phyloP scores from a whole-genome alignment of 2,888 invertebrate genomes.

The Lordiphosa fenestrarum region DNA sequence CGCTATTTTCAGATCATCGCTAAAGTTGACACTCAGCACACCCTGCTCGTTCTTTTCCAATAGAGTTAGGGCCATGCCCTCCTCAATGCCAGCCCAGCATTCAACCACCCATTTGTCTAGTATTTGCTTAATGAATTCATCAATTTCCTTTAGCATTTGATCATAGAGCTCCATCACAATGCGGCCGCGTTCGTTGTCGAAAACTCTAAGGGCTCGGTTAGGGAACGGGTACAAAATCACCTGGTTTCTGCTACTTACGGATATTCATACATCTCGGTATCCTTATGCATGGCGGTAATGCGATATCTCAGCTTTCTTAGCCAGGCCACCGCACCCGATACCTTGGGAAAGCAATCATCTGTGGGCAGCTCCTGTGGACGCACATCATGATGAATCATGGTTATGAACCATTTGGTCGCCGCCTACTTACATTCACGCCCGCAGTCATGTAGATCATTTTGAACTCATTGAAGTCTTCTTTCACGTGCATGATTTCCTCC shows the following conservation, averaged over 20 bases:
- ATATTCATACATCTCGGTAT: constrained; percentile 85
- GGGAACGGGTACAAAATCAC: neutral
- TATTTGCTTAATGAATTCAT: constrained; percentile 83
- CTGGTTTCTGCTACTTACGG: constrained; percentile 80
- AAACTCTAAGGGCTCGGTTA: constrained; percentile 79
- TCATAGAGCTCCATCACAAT: constrained; percentile 80
- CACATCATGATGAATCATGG: neutral
- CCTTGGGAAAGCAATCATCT: constrained; percentile 87
- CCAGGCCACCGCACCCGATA: constrained; percentile 88
- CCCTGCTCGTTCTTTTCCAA: constrained; percentile 77
- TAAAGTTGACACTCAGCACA: constrained; percentile 85
- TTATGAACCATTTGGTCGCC: too few species aligned
- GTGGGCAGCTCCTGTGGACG: constrained; percentile 81
- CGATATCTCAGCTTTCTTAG: constrained; percentile 85
- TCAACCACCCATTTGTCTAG: constrained; percentile 86
- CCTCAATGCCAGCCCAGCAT: constrained; percentile 85
- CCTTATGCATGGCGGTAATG: constrained; percentile 83
- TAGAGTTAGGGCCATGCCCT: constrained; percentile 84
- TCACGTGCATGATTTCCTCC: constrained; percentile 84
- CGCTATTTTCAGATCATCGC: constrained; percentile 84
- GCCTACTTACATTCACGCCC: constrained; percentile 11
- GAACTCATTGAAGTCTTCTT: constrained; percentile 84
- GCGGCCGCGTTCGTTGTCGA: constrained; percentile 82
- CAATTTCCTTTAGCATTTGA: constrained; percentile 85
- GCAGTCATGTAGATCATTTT: constrained; percentile 72